These are phyloP conservation scores for Schlechtendalia chinensis DNA, from an alignment of 1,140 invertebrate species.

Conservation along the genomic window DNA sequence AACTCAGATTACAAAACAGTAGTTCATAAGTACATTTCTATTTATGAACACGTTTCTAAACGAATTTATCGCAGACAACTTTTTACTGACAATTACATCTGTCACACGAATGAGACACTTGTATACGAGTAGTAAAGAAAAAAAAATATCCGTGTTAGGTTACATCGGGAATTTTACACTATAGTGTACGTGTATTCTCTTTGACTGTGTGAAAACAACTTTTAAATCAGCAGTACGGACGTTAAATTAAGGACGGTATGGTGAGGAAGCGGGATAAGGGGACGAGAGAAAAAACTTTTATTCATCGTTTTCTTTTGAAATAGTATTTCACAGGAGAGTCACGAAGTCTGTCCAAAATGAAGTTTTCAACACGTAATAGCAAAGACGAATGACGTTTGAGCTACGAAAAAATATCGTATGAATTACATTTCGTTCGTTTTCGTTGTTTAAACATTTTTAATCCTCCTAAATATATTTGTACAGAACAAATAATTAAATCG, in stretches of 20 bases:
- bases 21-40: neutral
- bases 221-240: slow-evolving; percentile 27
- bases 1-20: too few relatives aligned
- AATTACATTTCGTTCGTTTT: neutral
- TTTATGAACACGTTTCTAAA: neutral
- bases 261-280: too few relatives aligned
- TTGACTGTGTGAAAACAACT: slow-evolving; percentile 19
- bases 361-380: neutral
- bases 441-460: neutral
- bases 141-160: neutral
- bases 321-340: slow-evolving; percentile 14
- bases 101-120: too few relatives aligned
- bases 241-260: slow-evolving; percentile 13
- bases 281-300: slow-evolving; percentile 30
- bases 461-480: neutral
- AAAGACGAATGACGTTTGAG: neutral
- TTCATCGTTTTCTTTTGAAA: neutral
- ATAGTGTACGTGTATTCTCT: neutral
- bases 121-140: neutral
- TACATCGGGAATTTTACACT: neutral
- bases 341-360: neutral
- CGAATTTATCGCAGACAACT: neutral
- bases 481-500: neutral
- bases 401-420: neutral
- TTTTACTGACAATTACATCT: slow-evolving; percentile 6